Conservation (phyloP, 2,797 vertebrate species). For the Leptatherina wallacei region DNA sequence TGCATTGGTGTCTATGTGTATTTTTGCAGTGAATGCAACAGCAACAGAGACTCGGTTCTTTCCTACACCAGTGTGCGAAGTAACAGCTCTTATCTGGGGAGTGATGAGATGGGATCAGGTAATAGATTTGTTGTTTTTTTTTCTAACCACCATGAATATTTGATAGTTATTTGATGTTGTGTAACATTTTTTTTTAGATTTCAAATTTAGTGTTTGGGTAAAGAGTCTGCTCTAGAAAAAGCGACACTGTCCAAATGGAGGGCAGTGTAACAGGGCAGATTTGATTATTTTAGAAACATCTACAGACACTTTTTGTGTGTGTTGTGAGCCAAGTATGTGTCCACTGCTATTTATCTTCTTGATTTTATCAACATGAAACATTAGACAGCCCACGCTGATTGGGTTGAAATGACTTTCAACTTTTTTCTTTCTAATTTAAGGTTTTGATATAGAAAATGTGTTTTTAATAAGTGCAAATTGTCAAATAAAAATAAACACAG, state of each 20-base stretch:
- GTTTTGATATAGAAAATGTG: constrained; percentile 10
- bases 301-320: constrained; percentile 24
- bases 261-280: background rate
- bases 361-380: constrained; percentile 21
- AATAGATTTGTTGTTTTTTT: constrained; percentile 44
- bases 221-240: background rate
- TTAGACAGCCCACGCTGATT: constrained; percentile 7
- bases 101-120: constrained; percentile 99
- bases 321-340: constrained; percentile 34
- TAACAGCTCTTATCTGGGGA: constrained; percentile 97
- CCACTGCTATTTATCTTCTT: constrained; percentile 31
- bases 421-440: constrained; percentile 7
- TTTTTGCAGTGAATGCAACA: constrained; percentile 93
- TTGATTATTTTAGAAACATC: constrained; percentile 21
- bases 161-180: background rate
- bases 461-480: constrained; percentile 18
- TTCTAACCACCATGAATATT: background rate
- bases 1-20: constrained; percentile 28
- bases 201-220: background rate
- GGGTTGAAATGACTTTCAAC: background rate
- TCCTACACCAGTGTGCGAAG: constrained; percentile 97
- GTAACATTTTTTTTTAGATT: background rate
- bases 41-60: constrained; percentile 96
- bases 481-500: background rate
- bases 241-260: background rate